Percentiles rank a stretch among this genome's conserved stretches.
Evolutionary conservation across 2,888 invertebrate species (phyloP).

Genomic region (Agrochola litura): DNA sequence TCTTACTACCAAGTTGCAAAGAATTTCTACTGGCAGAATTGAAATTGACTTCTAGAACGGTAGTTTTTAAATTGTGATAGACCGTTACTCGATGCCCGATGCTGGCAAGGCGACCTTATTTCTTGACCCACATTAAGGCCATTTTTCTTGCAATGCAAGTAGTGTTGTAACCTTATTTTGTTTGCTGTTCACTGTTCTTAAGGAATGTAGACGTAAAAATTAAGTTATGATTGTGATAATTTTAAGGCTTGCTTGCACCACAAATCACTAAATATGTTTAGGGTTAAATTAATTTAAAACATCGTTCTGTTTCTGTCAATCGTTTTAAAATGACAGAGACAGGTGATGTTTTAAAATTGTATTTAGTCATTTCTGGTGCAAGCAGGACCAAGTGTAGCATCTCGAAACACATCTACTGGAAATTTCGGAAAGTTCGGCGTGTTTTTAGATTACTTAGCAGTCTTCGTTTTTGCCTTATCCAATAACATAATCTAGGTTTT

Average conservation of each 20-base stretch:
- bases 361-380: not conserved
- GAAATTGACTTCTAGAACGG: slow-evolving; percentile 49
- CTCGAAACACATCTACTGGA: not conserved
- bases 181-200: slow-evolving; percentile 28
- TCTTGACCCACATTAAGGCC: slow-evolving; percentile 47
- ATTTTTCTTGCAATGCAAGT: slow-evolving; percentile 48
- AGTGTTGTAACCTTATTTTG: slow-evolving; percentile 19
- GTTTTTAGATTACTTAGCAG: too few species aligned
- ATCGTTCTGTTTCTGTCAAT: not conserved
- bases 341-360: not conserved
- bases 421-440: not conserved
- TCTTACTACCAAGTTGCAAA: slow-evolving; percentile 24
- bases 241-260: not conserved
- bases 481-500: not conserved
- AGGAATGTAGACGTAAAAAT: not conserved
- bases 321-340: too few species aligned
- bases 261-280: not conserved
- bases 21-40: slow-evolving; percentile 24
- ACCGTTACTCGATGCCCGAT: slow-evolving; percentile 33
- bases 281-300: not conserved
- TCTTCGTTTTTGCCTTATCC: not conserved
- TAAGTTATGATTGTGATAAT: not conserved
- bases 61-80: slow-evolving; percentile 50
- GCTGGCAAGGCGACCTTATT: slow-evolving; percentile 48
- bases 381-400: not conserved